These are phyloP conservation scores for Phenganax marumi DNA, from an alignment of 92 coral and sea anemone species.

Conservation along the genomic window DNA sequence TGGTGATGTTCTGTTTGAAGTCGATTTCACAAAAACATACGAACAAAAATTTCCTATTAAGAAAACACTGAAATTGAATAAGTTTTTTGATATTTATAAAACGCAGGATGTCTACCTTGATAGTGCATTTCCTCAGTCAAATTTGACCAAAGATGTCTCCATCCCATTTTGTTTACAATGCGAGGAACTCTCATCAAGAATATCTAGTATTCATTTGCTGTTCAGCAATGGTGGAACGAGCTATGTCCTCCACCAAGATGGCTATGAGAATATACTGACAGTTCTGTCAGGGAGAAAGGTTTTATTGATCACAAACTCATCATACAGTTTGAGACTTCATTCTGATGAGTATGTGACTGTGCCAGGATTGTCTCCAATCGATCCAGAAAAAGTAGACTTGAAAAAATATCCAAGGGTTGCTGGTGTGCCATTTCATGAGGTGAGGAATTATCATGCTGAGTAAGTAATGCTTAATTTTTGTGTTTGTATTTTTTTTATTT, in stretches of 20 bases:
- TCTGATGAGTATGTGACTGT: conserved; percentile 64
- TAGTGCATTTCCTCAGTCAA: conserved; percentile 84
- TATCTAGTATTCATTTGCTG: conserved; percentile 71
- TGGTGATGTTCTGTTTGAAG: conserved; percentile 78
- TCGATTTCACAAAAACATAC: conserved; percentile 78
- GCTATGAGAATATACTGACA: conserved; percentile 79
- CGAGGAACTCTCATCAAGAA: conserved; percentile 64
- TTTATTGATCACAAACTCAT: conserved; percentile 68
- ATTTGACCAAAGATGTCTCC: conserved; percentile 70
- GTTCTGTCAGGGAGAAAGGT: conserved; percentile 83
- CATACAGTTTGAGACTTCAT: conserved; percentile 57
- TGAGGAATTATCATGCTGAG: conserved; percentile 21
- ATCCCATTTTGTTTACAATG: conserved; percentile 89
- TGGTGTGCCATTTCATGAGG: conserved; percentile 87
- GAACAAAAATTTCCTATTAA: conserved; percentile 77
- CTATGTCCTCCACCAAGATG: conserved; percentile 85
- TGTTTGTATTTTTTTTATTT: background rate
- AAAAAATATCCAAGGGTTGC: conserved; percentile 68
- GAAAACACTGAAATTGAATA: conserved; percentile 75
- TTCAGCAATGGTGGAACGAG: conserved; percentile 92
- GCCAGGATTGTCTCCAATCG: conserved; percentile 78
- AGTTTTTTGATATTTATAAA: conserved; percentile 75
- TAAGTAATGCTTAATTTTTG: background rate
- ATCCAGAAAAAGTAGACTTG: conserved; percentile 94
- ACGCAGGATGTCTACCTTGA: conserved; percentile 78